Percentiles rank a stretch among this genome's conserved stretches.
Conservation (phyloP, 2,113 vertebrate species). For the Crotophaga sulcirostris region DNA sequence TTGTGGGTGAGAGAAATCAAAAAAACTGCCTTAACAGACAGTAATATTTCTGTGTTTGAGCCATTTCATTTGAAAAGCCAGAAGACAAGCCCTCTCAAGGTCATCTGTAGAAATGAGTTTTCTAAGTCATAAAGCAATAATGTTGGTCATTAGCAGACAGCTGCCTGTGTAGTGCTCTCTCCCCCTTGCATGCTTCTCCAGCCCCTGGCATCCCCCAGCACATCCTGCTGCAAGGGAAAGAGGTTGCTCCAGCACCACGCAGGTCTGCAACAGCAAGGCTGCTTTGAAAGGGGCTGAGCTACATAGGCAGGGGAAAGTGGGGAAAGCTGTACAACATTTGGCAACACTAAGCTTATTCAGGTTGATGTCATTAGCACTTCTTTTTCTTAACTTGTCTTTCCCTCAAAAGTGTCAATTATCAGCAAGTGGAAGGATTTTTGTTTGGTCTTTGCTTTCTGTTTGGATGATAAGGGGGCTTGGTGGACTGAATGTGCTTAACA, state of each 20-base stretch:
- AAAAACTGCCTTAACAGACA: neutral
- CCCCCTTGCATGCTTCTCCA: fast-evolving
- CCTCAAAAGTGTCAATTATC: neutral
- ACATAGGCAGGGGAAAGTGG: neutral
- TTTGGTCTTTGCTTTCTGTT: neutral
- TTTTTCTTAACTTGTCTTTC: neutral
- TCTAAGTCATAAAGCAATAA: slow-evolving; percentile 49
- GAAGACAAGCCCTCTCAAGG: slow-evolving; percentile 30
- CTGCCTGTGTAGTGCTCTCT: neutral
- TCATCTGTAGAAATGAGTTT: slow-evolving; percentile 46
- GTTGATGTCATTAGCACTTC: neutral
- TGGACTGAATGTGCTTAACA: neutral
- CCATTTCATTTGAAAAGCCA: slow-evolving; percentile 46
- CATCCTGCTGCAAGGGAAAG: neutral
- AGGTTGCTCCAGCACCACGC: neutral
- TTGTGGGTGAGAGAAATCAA: neutral
- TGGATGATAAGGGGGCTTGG: neutral
- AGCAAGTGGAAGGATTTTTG: neutral
- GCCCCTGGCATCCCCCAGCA: neutral
- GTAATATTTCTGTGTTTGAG: slow-evolving; percentile 3
- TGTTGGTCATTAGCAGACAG: neutral
- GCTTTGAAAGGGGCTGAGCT: neutral
- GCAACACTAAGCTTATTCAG: neutral
- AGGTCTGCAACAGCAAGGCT: neutral
- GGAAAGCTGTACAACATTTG: neutral